phyloP scores from a whole-genome alignment of 2,888 invertebrate species.

The Drosophila mettleri region DNA sequence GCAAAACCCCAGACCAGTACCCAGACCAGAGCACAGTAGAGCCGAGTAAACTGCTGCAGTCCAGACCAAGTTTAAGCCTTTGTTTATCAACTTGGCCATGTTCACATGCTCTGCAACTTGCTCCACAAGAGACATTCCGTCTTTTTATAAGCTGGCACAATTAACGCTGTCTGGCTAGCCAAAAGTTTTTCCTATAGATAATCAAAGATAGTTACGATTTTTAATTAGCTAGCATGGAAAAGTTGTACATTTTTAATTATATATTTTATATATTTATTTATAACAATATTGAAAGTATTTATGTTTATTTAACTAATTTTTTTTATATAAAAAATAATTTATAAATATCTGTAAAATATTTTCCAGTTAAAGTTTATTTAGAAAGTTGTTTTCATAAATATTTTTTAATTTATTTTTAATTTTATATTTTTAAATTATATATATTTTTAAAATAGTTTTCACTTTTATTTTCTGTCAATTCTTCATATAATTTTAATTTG shows the following conservation, averaged over 20 bases:
- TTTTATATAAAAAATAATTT: no score
- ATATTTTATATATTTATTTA: background rate
- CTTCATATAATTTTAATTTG: no score
- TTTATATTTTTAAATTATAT: no score
- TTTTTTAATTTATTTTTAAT: no score
- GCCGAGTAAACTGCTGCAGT: background rate
- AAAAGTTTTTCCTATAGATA: background rate
- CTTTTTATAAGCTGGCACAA: conserved; percentile 1
- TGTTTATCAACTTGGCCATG: conserved; percentile 68
- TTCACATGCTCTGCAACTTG: conserved; percentile 20
- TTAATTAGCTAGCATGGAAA: conserved; percentile 1
- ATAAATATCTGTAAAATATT: no score
- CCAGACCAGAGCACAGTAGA: background rate
- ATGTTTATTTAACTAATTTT: no score
- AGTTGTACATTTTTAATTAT: background rate
- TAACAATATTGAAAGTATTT: no score
- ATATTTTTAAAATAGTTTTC: no score
- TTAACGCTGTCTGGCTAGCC: conserved; percentile 24
- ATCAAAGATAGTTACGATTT: conserved; percentile 1
- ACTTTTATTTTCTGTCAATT: no score
- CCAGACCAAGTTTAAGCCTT: conserved; percentile 62
- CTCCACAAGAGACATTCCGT: background rate
- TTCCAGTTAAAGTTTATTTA: no score
- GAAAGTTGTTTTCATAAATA: no score
- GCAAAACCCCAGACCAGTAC: conserved; percentile 45